These are phyloP conservation scores for Okapia johnstoni DNA, from an alignment of 2,113 vertebrate genomes.

Conservation along the genomic window DNA sequence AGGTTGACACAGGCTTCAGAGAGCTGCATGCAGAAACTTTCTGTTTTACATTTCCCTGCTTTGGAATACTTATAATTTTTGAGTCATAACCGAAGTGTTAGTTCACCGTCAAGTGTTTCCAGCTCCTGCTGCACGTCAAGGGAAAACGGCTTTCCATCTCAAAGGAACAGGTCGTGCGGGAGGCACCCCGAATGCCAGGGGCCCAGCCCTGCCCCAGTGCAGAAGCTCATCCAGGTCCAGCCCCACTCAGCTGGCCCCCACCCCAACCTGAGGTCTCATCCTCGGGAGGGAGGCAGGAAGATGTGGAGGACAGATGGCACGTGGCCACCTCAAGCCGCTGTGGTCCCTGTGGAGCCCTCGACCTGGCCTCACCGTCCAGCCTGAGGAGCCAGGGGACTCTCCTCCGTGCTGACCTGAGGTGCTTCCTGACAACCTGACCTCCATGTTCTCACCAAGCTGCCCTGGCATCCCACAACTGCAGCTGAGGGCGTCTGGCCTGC, in stretches of 20 bases:
- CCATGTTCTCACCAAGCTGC: rapidly evolving
- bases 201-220: too few species aligned
- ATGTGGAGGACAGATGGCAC: rapidly evolving
- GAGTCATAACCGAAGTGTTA: background rate
- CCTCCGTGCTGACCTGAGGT: too few species aligned
- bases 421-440: too few species aligned
- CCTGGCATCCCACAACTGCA: background rate
- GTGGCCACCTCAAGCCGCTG: rapidly evolving
- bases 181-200: background rate
- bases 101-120: background rate
- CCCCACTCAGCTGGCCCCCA: rapidly evolving
- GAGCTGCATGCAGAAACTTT: background rate
- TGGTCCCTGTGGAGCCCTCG: background rate
- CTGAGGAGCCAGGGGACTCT: background rate
- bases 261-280: background rate
- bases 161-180: rapidly evolving
- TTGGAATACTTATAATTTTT: background rate
- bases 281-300: background rate
- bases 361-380: background rate
- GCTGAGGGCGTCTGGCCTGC: rapidly evolving
- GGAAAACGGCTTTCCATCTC: background rate
- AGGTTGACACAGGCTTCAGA: background rate
- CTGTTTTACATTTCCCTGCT: background rate
- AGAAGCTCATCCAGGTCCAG: background rate
- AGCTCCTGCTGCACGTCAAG: background rate